Base-by-base conservation (phyloP, 2,113 vertebrate species). In the Tragelaphus strepsiceros region DNA sequence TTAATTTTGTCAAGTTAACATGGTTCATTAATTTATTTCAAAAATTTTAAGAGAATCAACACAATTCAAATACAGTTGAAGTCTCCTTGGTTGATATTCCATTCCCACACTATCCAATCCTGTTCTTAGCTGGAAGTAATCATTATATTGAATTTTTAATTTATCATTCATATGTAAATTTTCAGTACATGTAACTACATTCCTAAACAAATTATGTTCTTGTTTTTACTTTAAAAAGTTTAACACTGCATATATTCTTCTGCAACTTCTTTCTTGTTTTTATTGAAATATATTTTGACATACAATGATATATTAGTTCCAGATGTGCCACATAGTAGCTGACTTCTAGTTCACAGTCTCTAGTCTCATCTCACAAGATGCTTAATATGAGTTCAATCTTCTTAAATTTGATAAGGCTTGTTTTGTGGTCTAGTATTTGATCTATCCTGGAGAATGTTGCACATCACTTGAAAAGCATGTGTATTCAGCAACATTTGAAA, bases 11-110 rank as follows among this genome's bases (percentile, higher is more conserved):
- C 39, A 82, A 43, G 53, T 88, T 62, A 82, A 46, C 14, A 39
- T 43, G 61, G 22, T 54, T 88, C 61, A 54, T 22, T 83, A 59
- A 85, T 24, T 87, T 88, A 53, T 53, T 94, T 61, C 28, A 54
- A 82, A 80, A 49, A 19, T 17, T 35, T 91, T 74, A 91, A 62
- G 8, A 46, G n/a, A 84, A 78, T 10, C 22, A 39, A 53, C 14
- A 61, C 24, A 86, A n/a, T 56, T 61, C 5, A 53, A 92, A 87
- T 35, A 53, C 10, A 12, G 3, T 24, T 39, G 32, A 61, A 80
- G 46, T 2, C 7, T 12, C 1, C 10, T 59, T n/a, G 39, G 22
- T 43, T 89, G 11, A 4, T 43, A 24, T 32, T 64, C 10, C 16
- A n/a, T 9, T 51, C 19, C 26, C 43, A 24, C 9, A 90, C 30